Percentiles rank a stretch among this genome's conserved stretches.
Conservation (phyloP, 2,113 vertebrate species). For the Garra rufa region DNA sequence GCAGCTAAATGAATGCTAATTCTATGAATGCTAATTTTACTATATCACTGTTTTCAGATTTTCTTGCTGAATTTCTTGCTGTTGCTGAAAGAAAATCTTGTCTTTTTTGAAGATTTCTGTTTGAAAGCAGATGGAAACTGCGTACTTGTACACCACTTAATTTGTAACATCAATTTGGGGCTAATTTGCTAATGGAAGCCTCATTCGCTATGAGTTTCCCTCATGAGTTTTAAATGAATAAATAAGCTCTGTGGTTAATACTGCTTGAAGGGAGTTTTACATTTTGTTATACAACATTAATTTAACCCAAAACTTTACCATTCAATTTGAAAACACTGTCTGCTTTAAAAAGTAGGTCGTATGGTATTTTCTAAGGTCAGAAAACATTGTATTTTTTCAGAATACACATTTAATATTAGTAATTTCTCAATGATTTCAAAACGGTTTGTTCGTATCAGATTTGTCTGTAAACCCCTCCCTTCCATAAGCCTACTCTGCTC, state of each 20-base stretch:
- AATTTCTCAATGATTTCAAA: too few species aligned
- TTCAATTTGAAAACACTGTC: too few species aligned
- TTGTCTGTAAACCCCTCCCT: too few species aligned
- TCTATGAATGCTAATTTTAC: not conserved
- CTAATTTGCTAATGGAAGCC: not conserved
- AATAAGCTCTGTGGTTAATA: not conserved
- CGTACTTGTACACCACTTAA: not conserved
- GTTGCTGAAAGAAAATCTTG: not conserved
- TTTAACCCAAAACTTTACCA: too few species aligned
- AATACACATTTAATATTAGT: too few species aligned
- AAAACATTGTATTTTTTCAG: too few species aligned
- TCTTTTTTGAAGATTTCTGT: not conserved
- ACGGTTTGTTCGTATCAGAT: too few species aligned
- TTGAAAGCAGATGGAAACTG: not conserved
- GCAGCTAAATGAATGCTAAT: not conserved
- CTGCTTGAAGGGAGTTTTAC: too few species aligned
- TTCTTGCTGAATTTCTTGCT: not conserved
- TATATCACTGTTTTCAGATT: not conserved
- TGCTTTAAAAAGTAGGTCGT: too few species aligned
- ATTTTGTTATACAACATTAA: too few species aligned
- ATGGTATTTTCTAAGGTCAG: too few species aligned
- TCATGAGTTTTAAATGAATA: not conserved
- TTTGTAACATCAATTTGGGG: not conserved
- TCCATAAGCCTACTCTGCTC: too few species aligned
- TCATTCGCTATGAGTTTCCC: not conserved